Conservation (phyloP, 2,888 invertebrate genomes). For the Tiliacea aurago region DNA sequence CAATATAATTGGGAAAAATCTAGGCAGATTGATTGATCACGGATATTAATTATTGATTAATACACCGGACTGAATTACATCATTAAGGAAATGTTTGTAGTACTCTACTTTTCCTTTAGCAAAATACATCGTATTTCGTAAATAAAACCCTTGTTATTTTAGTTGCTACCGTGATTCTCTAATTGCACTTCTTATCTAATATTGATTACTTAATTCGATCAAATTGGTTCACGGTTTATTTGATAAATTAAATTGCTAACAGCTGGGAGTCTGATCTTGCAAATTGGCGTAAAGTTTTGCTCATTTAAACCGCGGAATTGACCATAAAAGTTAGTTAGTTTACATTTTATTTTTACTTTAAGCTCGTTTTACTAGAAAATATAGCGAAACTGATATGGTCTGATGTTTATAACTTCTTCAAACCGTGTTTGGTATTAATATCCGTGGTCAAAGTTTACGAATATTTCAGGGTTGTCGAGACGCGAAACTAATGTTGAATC, state of each 20-base stretch:
- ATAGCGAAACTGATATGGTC: slow-evolving; percentile 43
- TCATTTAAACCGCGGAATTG: slow-evolving; percentile 42
- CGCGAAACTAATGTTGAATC: slow-evolving; percentile 82
- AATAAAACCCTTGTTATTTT: background rate
- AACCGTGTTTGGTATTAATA: slow-evolving; percentile 60
- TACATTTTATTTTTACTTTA: slow-evolving; percentile 41
- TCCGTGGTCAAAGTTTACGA: slow-evolving; percentile 63
- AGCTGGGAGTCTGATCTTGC: slow-evolving; percentile 39
- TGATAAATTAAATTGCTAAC: slow-evolving; percentile 47
- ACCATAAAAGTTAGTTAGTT: slow-evolving; percentile 32
- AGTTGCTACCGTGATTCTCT: background rate
- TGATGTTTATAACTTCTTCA: slow-evolving; percentile 57
- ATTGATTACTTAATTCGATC: background rate
- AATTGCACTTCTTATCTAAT: slow-evolving; percentile 7
- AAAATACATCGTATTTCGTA: background rate
- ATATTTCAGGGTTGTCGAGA: slow-evolving; percentile 76
- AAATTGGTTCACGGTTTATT: slow-evolving; percentile 37
- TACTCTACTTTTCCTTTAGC: background rate
- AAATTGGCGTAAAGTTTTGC: slow-evolving; percentile 56
- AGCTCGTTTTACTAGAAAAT: slow-evolving; percentile 38
- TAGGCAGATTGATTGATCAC: no score
- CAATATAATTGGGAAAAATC: no score
- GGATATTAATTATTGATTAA: background rate
- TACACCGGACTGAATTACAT: background rate
- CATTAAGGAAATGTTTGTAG: background rate